These are phyloP conservation scores for Thereva unica DNA, from an alignment of 2,888 invertebrate species.

Conservation along the genomic window DNA sequence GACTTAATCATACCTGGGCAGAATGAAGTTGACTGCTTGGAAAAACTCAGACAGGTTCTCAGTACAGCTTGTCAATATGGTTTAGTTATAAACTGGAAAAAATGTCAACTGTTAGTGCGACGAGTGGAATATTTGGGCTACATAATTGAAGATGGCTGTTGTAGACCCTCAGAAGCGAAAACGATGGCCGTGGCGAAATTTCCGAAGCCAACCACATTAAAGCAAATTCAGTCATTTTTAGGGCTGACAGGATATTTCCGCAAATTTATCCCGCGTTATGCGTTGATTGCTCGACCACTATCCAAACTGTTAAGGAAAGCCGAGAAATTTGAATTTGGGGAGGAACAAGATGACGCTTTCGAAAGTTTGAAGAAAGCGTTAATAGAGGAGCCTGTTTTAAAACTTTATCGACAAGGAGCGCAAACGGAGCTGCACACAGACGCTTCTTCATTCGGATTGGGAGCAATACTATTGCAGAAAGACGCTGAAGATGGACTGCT, in stretches of 20 bases:
- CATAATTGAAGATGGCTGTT: slow-evolving; percentile 37
- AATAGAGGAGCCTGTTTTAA: slow-evolving; percentile 43
- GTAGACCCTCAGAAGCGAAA: slow-evolving; percentile 47
- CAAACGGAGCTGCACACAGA: slow-evolving; percentile 48
- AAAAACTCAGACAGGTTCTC: slow-evolving; percentile 1
- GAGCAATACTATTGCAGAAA: slow-evolving; percentile 46
- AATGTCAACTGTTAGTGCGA: slow-evolving; percentile 44
- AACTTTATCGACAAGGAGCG: slow-evolving; percentile 44
- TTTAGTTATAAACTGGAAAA: slow-evolving; percentile 41
- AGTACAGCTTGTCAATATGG: slow-evolving; percentile 28
- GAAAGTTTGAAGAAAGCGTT: slow-evolving; percentile 28
- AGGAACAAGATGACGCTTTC: slow-evolving; percentile 46
- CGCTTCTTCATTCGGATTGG: slow-evolving; percentile 46
- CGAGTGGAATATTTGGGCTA: slow-evolving; percentile 43
- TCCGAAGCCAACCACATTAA: slow-evolving; percentile 45
- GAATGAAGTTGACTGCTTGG: slow-evolving; percentile 27
- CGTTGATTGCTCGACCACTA: slow-evolving; percentile 48
- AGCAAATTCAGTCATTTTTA: slow-evolving; percentile 49
- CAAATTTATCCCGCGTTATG: slow-evolving; percentile 49
- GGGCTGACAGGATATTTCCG: slow-evolving; percentile 50
- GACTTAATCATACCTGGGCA: slow-evolving; percentile 24
- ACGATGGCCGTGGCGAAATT: slow-evolving; percentile 46
- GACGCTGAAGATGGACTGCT: slow-evolving; percentile 19
- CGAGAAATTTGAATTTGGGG: slow-evolving; percentile 37
- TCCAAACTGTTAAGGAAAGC: slow-evolving; percentile 43